Evolutionary conservation across 1,140 invertebrate genomes (phyloP), one percentile per base, ranked within the genome.

Genomic region (Nasonia longicornis): DNA sequence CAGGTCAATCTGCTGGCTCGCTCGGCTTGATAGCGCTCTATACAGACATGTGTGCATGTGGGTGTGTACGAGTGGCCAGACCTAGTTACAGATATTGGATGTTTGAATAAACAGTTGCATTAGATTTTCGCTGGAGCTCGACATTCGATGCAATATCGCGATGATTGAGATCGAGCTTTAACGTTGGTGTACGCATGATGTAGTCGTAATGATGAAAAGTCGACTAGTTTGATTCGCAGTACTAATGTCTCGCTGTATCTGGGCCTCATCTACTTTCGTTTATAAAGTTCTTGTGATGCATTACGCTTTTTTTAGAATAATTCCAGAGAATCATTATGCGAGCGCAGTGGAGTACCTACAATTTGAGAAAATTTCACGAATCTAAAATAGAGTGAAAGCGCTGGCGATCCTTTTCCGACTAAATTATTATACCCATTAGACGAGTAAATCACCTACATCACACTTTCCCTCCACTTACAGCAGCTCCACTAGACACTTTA

Each of bases 381-480:
- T 58, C 52, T 58, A 58, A 58, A 58, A 58, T 58, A 58, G 52
- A 58, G 52, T 20, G 52, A 58, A 58, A 58, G 52, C 52, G 52
- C 52, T 52, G 14, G 20, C 52, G 20, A 58, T 58, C 52, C 52
- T 58, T 58, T n/a, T 6, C 52, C 52, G 52, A 58, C 52, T 20
- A 58, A 58, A 58, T 58, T 58, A 58, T 58, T 58, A 58, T n/a
- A 58, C 52, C 20, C 52, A 58, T 58, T 58, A 58, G 52, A 58
- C 52, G 52, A 58, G 52, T 16, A 58, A 58, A 58, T 58, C 52
- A 58, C 52, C 52, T n/a, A 58, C 52, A 58, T 58, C 52, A 58
- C 52, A 58, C 52, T 58, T 58, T 58, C 52, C 52, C 52, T 58
- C 52, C 52, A n/a, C 52, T 58, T 58, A 58, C 52, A 58, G 52